Evolutionary conservation across 53 echinoderm and acorn worm species (phyloP).

Genomic region (Echinarachnius parma): DNA sequence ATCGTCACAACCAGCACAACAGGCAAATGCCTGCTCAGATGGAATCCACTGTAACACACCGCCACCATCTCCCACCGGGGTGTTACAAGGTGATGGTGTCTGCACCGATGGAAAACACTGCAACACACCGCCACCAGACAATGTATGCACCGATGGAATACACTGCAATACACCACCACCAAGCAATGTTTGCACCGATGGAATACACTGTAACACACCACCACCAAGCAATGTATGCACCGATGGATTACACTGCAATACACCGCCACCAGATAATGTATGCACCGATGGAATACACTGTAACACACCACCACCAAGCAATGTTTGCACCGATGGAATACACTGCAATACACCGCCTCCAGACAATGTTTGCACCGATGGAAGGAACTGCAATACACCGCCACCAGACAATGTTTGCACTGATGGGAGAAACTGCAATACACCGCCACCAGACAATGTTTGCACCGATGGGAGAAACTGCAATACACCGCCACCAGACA

Average conservation of each 20-base stretch:
- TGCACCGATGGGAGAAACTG: slow-evolving; percentile 47
- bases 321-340: slow-evolving; percentile 62
- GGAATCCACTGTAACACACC: slow-evolving; percentile 89
- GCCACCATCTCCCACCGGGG: slow-evolving; percentile 64
- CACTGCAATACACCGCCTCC: slow-evolving; percentile 92
- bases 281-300: slow-evolving; percentile 70
- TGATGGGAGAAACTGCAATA: slow-evolving; percentile 73
- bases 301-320: slow-evolving; percentile 70
- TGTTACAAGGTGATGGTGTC: too few species aligned
- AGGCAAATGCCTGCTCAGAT: slow-evolving; percentile 58
- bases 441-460: slow-evolving; percentile 66
- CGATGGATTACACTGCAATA: slow-evolving; percentile 23
- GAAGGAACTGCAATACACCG: slow-evolving; percentile 53
- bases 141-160: slow-evolving; percentile 69
- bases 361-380: slow-evolving; percentile 47
- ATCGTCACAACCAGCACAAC: too few species aligned
- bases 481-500: slow-evolving; percentile 52
- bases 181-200: slow-evolving; percentile 43
- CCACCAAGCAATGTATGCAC: slow-evolving; percentile 51
- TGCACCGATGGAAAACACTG: too few species aligned
- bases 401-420: slow-evolving; percentile 46
- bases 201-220: slow-evolving; percentile 69
- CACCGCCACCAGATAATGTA: slow-evolving; percentile 7
- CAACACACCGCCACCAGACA: too few species aligned
- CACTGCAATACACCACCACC: slow-evolving; percentile 89